phyloP scores from a whole-genome alignment of 1,140 invertebrate genomes.

The Dolichoris vasculosae region DNA sequence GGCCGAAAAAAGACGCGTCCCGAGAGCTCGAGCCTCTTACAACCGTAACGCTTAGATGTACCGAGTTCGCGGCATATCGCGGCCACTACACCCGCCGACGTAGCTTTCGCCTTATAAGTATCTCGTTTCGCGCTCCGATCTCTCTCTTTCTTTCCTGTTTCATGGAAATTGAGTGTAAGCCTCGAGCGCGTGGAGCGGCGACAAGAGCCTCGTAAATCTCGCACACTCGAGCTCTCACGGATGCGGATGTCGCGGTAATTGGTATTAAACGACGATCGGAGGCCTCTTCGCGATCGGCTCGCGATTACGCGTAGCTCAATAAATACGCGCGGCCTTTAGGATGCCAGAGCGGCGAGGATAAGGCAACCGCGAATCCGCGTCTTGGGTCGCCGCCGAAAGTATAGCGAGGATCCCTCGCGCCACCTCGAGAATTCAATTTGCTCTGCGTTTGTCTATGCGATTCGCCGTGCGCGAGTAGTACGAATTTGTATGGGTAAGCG shows the following conservation, averaged over 20 bases:
- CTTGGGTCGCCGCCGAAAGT: neutral
- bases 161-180: constrained; percentile 48
- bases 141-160: neutral
- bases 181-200: constrained; percentile 7
- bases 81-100: neutral
- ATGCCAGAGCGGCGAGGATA: neutral
- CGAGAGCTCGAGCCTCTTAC: neutral
- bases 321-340: constrained; percentile 18
- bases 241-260: constrained; percentile 55
- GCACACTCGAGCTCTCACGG: constrained; percentile 43
- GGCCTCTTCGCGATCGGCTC: neutral
- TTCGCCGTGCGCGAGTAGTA: neutral
- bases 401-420: neutral
- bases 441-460: neutral
- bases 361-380: neutral
- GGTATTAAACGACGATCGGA: constrained; percentile 52
- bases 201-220: constrained; percentile 50
- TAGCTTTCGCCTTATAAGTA: constrained; percentile 48
- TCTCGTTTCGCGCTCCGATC: neutral
- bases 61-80: neutral
- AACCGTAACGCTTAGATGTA: neutral
- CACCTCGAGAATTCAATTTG: constrained; percentile 51
- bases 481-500: neutral
- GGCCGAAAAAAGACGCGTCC: neutral
- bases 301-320: constrained; percentile 33